Percentiles rank a stretch among this genome's conserved stretches.
phyloP scores from a whole-genome alignment of 2,113 vertebrate species.

The Australoheros scitulus region DNA sequence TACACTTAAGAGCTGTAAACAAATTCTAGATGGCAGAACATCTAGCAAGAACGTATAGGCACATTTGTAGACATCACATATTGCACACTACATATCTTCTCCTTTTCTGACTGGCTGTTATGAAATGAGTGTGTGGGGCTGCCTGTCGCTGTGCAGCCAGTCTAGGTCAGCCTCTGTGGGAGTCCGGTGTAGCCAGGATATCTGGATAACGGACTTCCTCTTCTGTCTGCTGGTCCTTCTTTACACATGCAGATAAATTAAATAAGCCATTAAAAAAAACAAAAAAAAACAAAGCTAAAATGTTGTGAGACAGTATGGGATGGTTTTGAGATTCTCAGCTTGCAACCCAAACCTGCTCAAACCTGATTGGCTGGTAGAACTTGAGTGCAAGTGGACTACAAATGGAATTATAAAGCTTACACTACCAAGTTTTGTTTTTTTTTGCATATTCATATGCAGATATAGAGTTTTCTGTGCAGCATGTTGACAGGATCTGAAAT shows the following conservation, averaged over 20 bases:
- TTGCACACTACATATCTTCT: conserved; percentile 63
- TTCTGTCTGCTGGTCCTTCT: not conserved
- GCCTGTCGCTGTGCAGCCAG: not conserved
- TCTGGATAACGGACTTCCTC: not conserved
- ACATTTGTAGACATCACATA: conserved; percentile 71
- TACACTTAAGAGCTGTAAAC: conserved; percentile 33
- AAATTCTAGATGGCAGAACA: conserved; percentile 49
- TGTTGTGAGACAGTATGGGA: not conserved
- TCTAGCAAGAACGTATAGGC: conserved; percentile 64
- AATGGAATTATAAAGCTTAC: not conserved
- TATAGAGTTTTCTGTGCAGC: not conserved
- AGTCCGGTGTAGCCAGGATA: not conserved
- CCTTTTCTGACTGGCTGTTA: conserved; percentile 17
- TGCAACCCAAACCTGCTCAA: not conserved
- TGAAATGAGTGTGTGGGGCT: conserved; percentile 10
- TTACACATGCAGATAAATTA: not conserved
- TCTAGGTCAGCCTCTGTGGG: not conserved
- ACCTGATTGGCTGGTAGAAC: not conserved
- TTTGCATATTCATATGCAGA: conserved; percentile 6
- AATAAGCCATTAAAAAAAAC: not conserved
- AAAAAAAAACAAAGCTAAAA: not conserved
- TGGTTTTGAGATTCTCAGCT: not conserved
- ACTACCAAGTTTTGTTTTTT: not conserved
- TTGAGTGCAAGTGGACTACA: not conserved
- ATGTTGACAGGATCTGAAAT: not conserved